Base-by-base conservation (phyloP, 1,140 invertebrate genomes). In the Ephestia elutella region DNA sequence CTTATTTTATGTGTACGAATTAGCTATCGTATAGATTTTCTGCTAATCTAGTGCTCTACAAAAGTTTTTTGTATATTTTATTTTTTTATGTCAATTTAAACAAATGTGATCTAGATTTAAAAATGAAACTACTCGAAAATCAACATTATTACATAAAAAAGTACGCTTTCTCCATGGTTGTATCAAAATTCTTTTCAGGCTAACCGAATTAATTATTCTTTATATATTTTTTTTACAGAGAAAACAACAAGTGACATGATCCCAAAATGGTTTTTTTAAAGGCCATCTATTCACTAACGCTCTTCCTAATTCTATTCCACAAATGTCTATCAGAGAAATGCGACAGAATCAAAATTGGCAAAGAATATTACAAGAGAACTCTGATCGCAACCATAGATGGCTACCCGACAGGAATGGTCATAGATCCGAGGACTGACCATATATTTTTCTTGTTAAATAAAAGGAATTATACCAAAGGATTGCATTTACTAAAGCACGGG, bases 371-470 rank as follows among this genome's bases (percentile, higher is more conserved):
- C 68, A 88, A 86, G 53, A 70, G 83, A 18, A 76, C 84, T 15
- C 59, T 88, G 0, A 77, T 88, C 17, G 82, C 83, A 0, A 80
- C 75, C 0, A 78, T 88, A 11, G 83, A 88, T 49, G 86, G 86
- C 0, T 86, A 84, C 30, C 75, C 86, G 0, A 84, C 82, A 1
- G 78, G 78, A 10, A 75, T 88, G 13, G 80, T 77, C 0, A 54
- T 82, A 5, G 86, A 88, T 21, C 78, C 81, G 0, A 73, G 63
- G 48, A 86, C 80, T 5, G 86, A 86, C 18, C 69, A 86, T 55
- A 76, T 88, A 62, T 86, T 86, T 49, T 88, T 88, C 59, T 67
- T 86, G 2, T 70, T 88, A 0, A 78, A 88, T 48, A 88, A 88
- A 68, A 67, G 74, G 10, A 88, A 88, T 56, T 88, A 84, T 38